These are phyloP conservation scores for Poecilobothrus nobilitatus DNA, from an alignment of 2,888 invertebrate genomes.

Conservation along the genomic window DNA sequence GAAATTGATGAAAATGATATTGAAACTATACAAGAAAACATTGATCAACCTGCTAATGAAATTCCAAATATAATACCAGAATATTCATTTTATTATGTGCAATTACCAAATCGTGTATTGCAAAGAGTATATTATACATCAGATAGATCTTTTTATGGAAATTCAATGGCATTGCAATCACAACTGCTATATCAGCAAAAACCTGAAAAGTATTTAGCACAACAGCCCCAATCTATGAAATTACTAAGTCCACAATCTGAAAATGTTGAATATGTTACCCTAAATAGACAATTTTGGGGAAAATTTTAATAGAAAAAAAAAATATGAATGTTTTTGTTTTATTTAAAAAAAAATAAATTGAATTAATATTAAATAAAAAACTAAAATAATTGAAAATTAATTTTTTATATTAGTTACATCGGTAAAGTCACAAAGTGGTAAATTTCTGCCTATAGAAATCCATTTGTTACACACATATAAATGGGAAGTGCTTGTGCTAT, in stretches of 20 bases:
- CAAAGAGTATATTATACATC: background rate
- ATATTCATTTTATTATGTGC: slow-evolving; percentile 8
- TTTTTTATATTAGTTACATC: too few relatives aligned
- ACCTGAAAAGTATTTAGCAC: background rate
- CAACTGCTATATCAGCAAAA: background rate
- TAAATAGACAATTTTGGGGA: background rate
- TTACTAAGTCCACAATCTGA: background rate
- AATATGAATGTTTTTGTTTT: too few relatives aligned
- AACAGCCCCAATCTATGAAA: too few relatives aligned
- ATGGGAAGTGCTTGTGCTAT: too few relatives aligned
- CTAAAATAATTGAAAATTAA: too few relatives aligned
- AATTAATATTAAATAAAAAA: too few relatives aligned
- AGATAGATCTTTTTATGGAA: background rate
- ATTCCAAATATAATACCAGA: background rate
- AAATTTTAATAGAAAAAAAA: background rate
- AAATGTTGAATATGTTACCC: background rate
- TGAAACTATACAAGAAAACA: background rate
- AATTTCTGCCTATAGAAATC: too few relatives aligned
- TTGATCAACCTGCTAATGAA: background rate
- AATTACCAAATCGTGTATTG: slow-evolving; percentile 9
- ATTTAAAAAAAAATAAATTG: too few relatives aligned
- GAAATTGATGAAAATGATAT: background rate
- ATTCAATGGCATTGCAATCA: background rate
- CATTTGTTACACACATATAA: too few relatives aligned
- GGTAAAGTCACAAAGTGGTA: too few relatives aligned